Percentiles rank a stretch among this genome's conserved stretches.
Conservation (phyloP, 1,140 invertebrate genomes). For the Uloborus diversus region DNA sequence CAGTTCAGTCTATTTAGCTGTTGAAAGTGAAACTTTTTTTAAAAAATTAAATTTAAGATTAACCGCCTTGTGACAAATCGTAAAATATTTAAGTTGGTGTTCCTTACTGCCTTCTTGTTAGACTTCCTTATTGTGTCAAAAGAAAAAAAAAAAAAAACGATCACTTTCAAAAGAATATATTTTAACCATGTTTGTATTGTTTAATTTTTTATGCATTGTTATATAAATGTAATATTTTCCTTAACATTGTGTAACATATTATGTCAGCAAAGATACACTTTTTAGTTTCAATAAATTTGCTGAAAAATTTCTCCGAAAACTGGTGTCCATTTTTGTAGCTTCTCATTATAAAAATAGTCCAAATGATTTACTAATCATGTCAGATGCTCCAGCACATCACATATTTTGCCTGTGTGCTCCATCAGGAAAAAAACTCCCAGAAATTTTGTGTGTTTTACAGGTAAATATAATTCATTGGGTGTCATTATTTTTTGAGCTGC, state of each 20-base stretch:
- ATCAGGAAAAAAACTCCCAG: constrained; percentile 76
- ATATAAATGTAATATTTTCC: neutral
- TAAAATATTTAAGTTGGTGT: neutral
- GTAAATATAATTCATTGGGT: too few species aligned
- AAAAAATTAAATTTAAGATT: neutral
- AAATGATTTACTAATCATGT: constrained; percentile 98
- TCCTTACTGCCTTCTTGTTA: neutral
- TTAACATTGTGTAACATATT: constrained; percentile 65
- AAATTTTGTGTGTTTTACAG: constrained; percentile 91
- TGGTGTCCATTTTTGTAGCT: constrained; percentile 93
- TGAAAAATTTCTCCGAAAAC: constrained; percentile 89
- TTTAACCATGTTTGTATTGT: too few species aligned
- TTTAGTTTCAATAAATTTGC: constrained; percentile 98
- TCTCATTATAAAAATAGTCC: constrained; percentile 99
- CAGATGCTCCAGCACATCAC: constrained; percentile 98
- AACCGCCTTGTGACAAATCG: neutral
- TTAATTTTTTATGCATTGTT: too few species aligned
- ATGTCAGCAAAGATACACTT: constrained; percentile 84
- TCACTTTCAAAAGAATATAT: too few species aligned
- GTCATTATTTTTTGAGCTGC: too few species aligned
- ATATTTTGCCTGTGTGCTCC: constrained; percentile 95
- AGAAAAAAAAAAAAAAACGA: too few species aligned
- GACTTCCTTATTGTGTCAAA: too few species aligned
- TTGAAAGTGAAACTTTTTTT: neutral
- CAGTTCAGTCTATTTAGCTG: neutral